Base-by-base conservation (phyloP, 2,888 invertebrate genomes). In the Agonopterix heracliana region DNA sequence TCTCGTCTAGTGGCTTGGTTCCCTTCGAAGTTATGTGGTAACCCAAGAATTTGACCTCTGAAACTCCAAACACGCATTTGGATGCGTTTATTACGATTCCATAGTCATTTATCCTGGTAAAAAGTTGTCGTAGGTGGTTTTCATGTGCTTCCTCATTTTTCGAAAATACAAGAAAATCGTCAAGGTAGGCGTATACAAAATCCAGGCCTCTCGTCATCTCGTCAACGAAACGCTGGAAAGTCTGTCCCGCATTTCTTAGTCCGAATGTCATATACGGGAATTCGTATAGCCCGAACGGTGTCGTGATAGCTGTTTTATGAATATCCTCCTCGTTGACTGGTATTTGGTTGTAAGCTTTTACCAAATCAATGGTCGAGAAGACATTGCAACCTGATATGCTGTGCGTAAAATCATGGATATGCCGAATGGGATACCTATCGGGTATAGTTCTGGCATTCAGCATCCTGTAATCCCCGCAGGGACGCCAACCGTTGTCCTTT, bases 171-270 rank as follows among this genome's bases (percentile, higher is more conserved):
- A 74, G 51, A 46, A 74, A 57, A 47, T 74, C 73, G 41, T 77
- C 73, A 0, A 78, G 44, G 41, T 77, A 78, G 0, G 53, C 45
- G 47, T 59, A 72, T 3, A 9, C 26, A 14, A 54, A 60, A 8
- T 56, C 57, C 1, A 60, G 46, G 2, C 53, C 57, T 2, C 53
- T 26, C 0, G 34, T 34, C 17, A 56, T 36, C n/a, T 63, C 57
- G 44, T 75, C 64, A 9, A 80, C 64, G 42, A 74, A 74, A 1
- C 71, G 56, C 50, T 78, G 71, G 54, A 81, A 70, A 0, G 75
- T 74, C 52, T 81, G 73, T 1, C 68, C 70, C 0, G 81, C 74
- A 49, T 83, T 80, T 1, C 74, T 44, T 0, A 81, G 57, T 1
- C 79, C 78, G 26, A 78, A 79, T 0, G 57, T 56, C 68, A 72